A percentile compares a stretch with the other conserved stretches of the same genome.
These are phyloP conservation scores for Syngnathus rostellatus DNA, from an alignment of 2,797 vertebrate species.

Conservation along the genomic window DNA sequence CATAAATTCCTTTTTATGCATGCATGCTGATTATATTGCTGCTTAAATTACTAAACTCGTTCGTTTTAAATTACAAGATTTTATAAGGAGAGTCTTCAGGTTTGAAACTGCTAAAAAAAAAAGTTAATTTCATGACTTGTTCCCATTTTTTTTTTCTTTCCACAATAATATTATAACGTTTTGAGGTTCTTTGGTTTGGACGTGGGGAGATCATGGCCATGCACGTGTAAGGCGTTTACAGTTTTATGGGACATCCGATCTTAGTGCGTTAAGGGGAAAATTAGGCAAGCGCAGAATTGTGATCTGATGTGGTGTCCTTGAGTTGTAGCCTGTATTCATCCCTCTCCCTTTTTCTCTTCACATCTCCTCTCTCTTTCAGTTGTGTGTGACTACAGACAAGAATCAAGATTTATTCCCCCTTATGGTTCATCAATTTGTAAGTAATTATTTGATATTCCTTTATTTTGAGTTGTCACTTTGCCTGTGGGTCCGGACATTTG, in stretches of 20 bases:
- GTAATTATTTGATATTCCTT: constrained; percentile 78
- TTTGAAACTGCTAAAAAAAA: neutral
- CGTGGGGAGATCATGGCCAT: neutral
- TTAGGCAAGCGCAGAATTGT: neutral
- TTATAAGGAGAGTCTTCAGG: neutral
- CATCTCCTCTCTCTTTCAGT: constrained; percentile 80
- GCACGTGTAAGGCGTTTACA: neutral
- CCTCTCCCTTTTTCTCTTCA: constrained; percentile 61
- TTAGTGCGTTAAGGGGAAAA: neutral
- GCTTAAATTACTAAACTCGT: neutral
- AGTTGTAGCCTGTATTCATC: neutral
- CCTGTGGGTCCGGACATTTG: neutral
- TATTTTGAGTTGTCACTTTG: neutral
- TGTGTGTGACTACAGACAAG: constrained; percentile 88
- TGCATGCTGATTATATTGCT: neutral
- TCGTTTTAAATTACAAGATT: neutral
- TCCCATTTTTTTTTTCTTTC: neutral
- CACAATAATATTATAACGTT: neutral
- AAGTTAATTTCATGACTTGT: neutral
- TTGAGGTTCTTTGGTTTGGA: neutral
- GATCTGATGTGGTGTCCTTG: neutral
- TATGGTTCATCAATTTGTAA: constrained; percentile 91
- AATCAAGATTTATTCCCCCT: constrained; percentile 80
- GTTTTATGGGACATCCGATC: neutral
- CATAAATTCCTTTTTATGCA: neutral